Conservation (phyloP, 1,140 invertebrate species). For the Bombus affinis region DNA sequence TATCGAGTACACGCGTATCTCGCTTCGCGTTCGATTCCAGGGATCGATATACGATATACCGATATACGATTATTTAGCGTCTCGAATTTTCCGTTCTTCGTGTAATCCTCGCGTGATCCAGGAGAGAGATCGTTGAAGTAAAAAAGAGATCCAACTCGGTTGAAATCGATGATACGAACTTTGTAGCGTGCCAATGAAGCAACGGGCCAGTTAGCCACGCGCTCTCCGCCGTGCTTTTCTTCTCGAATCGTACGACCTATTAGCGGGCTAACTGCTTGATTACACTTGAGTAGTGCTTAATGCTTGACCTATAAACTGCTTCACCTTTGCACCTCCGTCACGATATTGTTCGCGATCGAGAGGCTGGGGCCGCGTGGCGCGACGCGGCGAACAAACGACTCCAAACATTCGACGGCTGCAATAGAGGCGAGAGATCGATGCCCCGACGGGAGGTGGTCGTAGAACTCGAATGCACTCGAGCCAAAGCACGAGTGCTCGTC, state of each 20-base stretch:
- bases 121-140: neutral
- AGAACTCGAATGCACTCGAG: conserved; percentile 43
- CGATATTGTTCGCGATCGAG: conserved; percentile 29
- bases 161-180: neutral
- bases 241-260: conserved; percentile 35
- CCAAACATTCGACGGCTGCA: conserved; percentile 24
- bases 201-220: neutral
- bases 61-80: neutral
- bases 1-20: conserved; percentile 46
- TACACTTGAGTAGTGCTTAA: conserved; percentile 30
- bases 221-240: conserved; percentile 10
- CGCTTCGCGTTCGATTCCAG: conserved; percentile 40
- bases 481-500: conserved; percentile 1
- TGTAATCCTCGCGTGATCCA: neutral
- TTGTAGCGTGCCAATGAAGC: neutral
- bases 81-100: neutral
- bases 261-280: conserved; percentile 43
- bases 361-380: neutral
- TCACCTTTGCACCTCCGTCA: conserved; percentile 30
- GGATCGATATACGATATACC: conserved; percentile 44
- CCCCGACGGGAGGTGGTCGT: neutral
- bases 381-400: neutral
- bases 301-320: conserved; percentile 45
- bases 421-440: conserved; percentile 28
- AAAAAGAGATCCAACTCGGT: neutral